These are phyloP conservation scores for Drosophila nebulosa DNA, from an alignment of 1,140 invertebrate genomes.

Conservation along the genomic window DNA sequence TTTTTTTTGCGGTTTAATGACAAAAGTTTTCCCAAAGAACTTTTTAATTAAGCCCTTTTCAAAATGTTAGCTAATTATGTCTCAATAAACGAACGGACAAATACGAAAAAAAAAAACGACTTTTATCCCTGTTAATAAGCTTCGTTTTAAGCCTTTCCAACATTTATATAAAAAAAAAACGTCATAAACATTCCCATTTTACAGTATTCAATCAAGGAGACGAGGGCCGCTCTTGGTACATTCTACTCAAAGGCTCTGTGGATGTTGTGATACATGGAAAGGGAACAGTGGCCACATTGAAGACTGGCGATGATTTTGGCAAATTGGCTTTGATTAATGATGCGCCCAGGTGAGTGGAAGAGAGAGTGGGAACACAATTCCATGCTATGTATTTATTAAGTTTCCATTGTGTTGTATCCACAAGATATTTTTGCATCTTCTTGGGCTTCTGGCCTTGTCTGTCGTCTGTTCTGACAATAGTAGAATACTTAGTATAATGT, in stretches of 20 bases:
- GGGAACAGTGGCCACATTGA: constrained; percentile 90
- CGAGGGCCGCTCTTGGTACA: constrained; percentile 94
- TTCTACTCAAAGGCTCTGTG: constrained; percentile 91
- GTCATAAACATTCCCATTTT: not conserved
- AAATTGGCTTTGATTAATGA: constrained; percentile 94
- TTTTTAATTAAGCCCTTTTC: constrained; percentile 45
- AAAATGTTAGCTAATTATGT: constrained; percentile 39
- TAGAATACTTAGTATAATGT: constrained; percentile 1
- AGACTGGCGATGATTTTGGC: constrained; percentile 94
- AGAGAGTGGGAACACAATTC: not conserved
- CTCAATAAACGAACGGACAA: constrained; percentile 28
- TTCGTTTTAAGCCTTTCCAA: constrained; percentile 13
- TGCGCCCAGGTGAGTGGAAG: constrained; percentile 86
- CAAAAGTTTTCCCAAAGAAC: constrained; percentile 22
- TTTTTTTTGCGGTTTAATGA: not conserved
- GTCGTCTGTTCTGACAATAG: not conserved
- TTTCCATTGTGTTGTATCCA: not conserved
- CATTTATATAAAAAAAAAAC: constrained; percentile 5
- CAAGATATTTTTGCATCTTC: not conserved
- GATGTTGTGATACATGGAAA: constrained; percentile 94
- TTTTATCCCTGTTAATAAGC: constrained; percentile 19
- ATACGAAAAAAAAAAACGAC: constrained; percentile 4
- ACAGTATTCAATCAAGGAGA: constrained; percentile 94
- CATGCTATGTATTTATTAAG: not conserved
- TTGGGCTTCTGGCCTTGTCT: not conserved